Evolutionary conservation across 2,888 invertebrate species (phyloP), one percentile per base, ranked within the genome.

Genomic region (Drosophila mulleri): DNA sequence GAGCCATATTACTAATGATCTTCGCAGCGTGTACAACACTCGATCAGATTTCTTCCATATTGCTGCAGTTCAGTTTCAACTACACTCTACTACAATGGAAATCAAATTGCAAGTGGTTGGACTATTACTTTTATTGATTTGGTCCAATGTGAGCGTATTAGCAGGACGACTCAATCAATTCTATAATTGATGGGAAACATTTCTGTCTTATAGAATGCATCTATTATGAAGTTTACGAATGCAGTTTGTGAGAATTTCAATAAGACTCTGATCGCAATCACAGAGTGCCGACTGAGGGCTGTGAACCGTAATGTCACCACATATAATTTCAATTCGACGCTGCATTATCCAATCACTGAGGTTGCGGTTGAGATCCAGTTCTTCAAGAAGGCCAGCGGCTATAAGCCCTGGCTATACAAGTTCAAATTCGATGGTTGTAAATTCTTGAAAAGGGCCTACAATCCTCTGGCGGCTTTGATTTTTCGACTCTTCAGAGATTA

Each of bases 331-430:
- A 29, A 29, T 29, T 48, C 29, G 2, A 48, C 29, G 0, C 11
- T 48, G 3, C 29, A 29, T 48, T 29, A 48, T 29, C 29, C 48
- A 4, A 9, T 47, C 9, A 47, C 47, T 2, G 47, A 47, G 16
- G 47, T 9, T 2, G 5, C 5, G 8, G 9, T 47, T 3, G 47
- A 47, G 9, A 16, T 0, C 9, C 26, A 47, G 9, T 0, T 59
- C 0, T 57, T 68, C 1, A 53, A 68, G 14, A 77, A 52, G 26
- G 64, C 58, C 2, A 77, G 44, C 59, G 74, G 74, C 1, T 73
- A 64, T 1, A 74, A 69, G 41, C 78, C 78, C 2, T 78, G 69
- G 69, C 32, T 78, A 0, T 64, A 52, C 3, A 69, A 73, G 6
- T 0, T 14, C 5, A 9, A 11, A 2, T 1, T 68, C 0, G 56